Conservation (phyloP, 2,888 invertebrate species). For the Trachelus stipa region DNA sequence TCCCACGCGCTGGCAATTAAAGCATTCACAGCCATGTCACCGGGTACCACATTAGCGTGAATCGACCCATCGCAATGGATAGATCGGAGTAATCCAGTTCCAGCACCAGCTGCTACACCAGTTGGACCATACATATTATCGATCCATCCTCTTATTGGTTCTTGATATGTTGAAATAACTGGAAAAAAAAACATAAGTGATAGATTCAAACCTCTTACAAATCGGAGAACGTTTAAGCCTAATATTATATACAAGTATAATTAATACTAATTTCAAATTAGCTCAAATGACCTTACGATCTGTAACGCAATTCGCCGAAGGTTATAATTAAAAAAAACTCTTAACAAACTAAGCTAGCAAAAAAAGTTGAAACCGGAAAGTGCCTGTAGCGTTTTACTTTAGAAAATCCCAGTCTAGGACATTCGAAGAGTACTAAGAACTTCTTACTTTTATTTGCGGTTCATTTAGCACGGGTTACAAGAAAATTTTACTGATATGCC, state of each 20-base stretch:
- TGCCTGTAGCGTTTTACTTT: neutral
- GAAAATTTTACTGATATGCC: neutral
- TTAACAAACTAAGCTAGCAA: neutral
- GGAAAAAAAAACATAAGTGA: slow-evolving; percentile 2
- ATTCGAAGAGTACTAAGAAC: neutral
- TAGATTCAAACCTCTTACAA: neutral
- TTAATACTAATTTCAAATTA: neutral
- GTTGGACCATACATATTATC: slow-evolving; percentile 93
- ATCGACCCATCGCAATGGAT: slow-evolving; percentile 77
- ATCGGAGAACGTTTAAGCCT: neutral
- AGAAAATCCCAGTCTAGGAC: neutral
- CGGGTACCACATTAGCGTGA: slow-evolving; percentile 86
- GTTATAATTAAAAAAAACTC: neutral
- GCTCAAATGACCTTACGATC: neutral
- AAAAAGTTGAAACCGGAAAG: neutral
- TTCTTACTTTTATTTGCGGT: neutral
- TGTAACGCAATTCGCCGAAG: neutral
- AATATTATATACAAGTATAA: neutral
- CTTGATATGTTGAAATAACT: slow-evolving; percentile 78
- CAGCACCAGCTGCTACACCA: slow-evolving; percentile 78
- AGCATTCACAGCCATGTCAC: slow-evolving; percentile 86
- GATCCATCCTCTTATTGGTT: slow-evolving; percentile 87
- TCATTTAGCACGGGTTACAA: neutral
- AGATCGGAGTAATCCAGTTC: slow-evolving; percentile 82
- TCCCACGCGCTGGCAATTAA: slow-evolving; percentile 84